Conservation (phyloP, 2,113 vertebrate species). For the Ochotona curzoniae region DNA sequence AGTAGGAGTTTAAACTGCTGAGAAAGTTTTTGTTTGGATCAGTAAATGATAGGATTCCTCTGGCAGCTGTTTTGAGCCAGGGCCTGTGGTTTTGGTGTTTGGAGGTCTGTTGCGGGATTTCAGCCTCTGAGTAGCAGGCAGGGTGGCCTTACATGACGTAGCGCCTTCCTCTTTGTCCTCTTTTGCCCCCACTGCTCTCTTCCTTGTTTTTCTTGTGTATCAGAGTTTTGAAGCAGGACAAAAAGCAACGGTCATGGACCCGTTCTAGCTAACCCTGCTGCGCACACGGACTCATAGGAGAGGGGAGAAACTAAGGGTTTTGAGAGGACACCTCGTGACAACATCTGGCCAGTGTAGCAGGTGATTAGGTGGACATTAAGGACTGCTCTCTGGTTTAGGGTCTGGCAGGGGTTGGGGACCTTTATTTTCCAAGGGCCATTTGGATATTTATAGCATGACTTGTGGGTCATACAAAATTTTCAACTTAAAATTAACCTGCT, state of each 20-base stretch:
- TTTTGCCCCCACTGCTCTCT: background rate
- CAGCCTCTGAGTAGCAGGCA: background rate
- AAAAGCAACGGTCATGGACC: background rate
- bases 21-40: background rate
- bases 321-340: background rate
- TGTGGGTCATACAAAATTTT: too few species aligned
- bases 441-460: too few species aligned
- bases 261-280: too few species aligned
- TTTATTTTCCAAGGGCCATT: too few species aligned
- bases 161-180: background rate
- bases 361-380: background rate
- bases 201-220: background rate
- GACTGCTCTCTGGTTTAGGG: background rate
- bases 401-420: background rate
- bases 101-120: background rate
- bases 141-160: background rate
- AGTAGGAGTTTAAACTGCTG: conserved; percentile 51
- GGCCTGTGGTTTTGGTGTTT: background rate
- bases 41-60: conserved; percentile 1
- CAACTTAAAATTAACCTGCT: too few species aligned
- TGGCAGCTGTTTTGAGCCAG: background rate
- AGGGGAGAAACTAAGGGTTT: background rate
- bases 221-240: background rate
- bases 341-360: background rate
- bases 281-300: background rate